These are phyloP conservation scores for Streptopelia turtur DNA, from an alignment of 2,797 vertebrate species.

Conservation along the genomic window DNA sequence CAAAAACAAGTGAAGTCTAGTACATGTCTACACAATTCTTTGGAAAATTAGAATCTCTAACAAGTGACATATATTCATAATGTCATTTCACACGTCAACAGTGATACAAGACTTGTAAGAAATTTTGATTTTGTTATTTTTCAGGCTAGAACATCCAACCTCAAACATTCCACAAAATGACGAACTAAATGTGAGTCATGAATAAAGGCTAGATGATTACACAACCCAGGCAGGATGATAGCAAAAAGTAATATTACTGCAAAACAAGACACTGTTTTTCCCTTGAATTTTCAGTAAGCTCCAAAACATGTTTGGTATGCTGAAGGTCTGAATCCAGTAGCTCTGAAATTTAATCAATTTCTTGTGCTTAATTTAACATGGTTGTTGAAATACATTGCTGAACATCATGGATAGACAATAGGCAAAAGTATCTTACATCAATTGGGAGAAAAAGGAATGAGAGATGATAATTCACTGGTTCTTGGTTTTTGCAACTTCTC, in stretches of 20 bases:
- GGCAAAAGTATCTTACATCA: background rate
- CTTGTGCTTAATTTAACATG: background rate
- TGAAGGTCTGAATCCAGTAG: slow-evolving; percentile 12
- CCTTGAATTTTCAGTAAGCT: background rate
- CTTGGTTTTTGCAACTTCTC: background rate
- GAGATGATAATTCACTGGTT: background rate
- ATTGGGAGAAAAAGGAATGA: background rate
- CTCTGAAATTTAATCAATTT: background rate
- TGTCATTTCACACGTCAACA: background rate
- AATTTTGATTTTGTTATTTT: background rate
- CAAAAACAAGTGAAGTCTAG: background rate
- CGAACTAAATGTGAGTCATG: background rate
- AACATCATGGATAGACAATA: background rate
- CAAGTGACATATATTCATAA: background rate
- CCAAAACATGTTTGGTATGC: background rate
- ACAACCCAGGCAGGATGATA: background rate
- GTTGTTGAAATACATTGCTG: background rate
- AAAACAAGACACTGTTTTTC: background rate
- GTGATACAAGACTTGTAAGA: background rate
- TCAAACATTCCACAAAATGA: background rate
- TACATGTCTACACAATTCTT: background rate
- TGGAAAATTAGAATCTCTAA: background rate
- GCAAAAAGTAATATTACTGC: background rate
- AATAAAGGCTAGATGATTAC: background rate
- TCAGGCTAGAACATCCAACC: background rate